Base-by-base conservation (phyloP, 2,888 invertebrate species). In the Trichacis sp. region DNA sequence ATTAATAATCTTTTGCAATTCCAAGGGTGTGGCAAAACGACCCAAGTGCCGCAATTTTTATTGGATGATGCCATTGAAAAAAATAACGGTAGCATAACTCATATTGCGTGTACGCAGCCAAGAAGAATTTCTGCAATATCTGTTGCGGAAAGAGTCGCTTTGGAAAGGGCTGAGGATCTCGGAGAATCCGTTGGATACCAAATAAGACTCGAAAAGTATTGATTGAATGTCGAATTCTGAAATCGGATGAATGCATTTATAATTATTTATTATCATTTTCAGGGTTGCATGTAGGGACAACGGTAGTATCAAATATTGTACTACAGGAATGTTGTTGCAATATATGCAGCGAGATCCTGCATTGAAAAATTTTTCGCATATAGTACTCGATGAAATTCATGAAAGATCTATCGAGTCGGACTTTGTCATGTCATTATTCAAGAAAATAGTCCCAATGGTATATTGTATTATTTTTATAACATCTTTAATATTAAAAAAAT, bases 301-400 rank as follows among this genome's bases (percentile, higher is more conserved):
- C n/a, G n/a, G n/a, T n/a, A n/a, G n/a, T n/a, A n/a, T n/a, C n/a
- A n/a, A n/a, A n/a, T n/a, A n/a, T n/a, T 96, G 96, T 83, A 97
- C 97, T 1, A 96, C 96, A 0, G 97, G 96, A 2, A 90, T 97
- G 55, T 85, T 97, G 18, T 83, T 97, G 40, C 91, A 93, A 78
- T 90, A 91, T 70, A 87, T 97, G 83, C 93, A 94, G 84, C 79
- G 85, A 0, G 92, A 97, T 86, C 93, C 95, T 29, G 87, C 89
- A 5, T 83, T 97, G 50, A 85, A 86, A 12, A 85, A 87, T 36
- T 88, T 90, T 57, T 93, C 93, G 45, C 95, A 96, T 78, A 85
- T 97, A 2, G 90, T 98, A 64, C 83, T 98, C n/a, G 97, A 98
- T 79, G 97, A 98, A 86, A 94, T 97, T 56, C 97, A 97, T 73